A percentile compares a stretch with the other conserved stretches of the same genome.
These are phyloP conservation scores for Drosophila melanogaster DNA, from an alignment of 1,140 invertebrate species.

Conservation along the genomic window Release_6_plus_ISO1_MT NT_033777.3:12317501-12318000, in stretches of 20 bases:
- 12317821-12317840: slow-evolving; percentile 12
- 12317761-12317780: slow-evolving; percentile 7
- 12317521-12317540: slow-evolving; percentile 54
- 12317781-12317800: slow-evolving; percentile 10
- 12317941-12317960: slow-evolving; percentile 81
- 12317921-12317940: slow-evolving; percentile 82
- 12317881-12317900: slow-evolving; percentile 83
- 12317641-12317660: slow-evolving; percentile 41
- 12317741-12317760: slow-evolving; percentile 32
- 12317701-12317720: slow-evolving; percentile 79
- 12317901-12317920: slow-evolving; percentile 84
- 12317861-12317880: slow-evolving; percentile 77
- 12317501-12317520: slow-evolving; percentile 79
- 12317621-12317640: slow-evolving; percentile 81
- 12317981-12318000: slow-evolving; percentile 61
- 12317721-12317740: slow-evolving; percentile 13
- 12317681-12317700: slow-evolving; percentile 84
- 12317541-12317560: slow-evolving; percentile 18
- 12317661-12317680: slow-evolving; percentile 83
- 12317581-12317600: slow-evolving; percentile 52
- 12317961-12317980: slow-evolving; percentile 63
- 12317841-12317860: slow-evolving; percentile 75
- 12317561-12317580: slow-evolving; percentile 44
- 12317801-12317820: background rate
- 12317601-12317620: slow-evolving; percentile 54